Evolutionary conservation across 2,797 vertebrate genomes (phyloP), one percentile per base, ranked within the genome.

Genomic region (Myotis planiceps): DNA sequence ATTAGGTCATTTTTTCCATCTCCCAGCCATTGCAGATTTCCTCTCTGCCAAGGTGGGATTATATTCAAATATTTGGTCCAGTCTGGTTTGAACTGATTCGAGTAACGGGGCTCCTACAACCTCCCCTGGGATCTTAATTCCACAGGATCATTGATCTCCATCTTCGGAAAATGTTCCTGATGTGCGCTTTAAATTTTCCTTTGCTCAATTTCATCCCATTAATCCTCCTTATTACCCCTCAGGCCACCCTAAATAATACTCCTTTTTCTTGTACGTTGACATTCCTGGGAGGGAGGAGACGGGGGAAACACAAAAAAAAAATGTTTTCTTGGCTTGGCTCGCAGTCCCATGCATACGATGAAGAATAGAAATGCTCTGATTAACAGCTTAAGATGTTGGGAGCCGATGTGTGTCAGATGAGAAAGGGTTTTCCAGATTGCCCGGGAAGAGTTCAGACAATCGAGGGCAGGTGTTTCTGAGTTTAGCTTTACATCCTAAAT

Each of bases 1-100:
- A 98, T 98, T 97, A 98, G 97, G 98, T 98, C 98, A 98, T 97
- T 98, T 98, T 99, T 99, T 98, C 98, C 98, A 96, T 94, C 95
- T 98, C 95, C 85, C 96, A 98, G 98, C 97, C 98, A 98, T 97
- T 86, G 78, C 45, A 98, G 95, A 93, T 94, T 97, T 96, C 81
- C 82, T 97, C 96, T 94, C 80, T 98, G 98, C 98, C 98, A 98
- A 98, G 98, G 97, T 96, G 98, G 98, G 98, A 98, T 98, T 98
- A 99, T 98, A 98, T 98, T 98, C 94, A 90, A 98, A 98, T 98
- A 98, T 98, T 98, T 98, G 97, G 97, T 98, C 89, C 96, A 94
- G 98, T 98, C 98, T 98, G 96, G 97, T 94, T 98, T 98, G 98
- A 97, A 98, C 97, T 96, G 98, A 98, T 97, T 98, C 98, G 97